phyloP scores from a whole-genome alignment of 2,888 invertebrate species.

The Agrypnus murinus region DNA sequence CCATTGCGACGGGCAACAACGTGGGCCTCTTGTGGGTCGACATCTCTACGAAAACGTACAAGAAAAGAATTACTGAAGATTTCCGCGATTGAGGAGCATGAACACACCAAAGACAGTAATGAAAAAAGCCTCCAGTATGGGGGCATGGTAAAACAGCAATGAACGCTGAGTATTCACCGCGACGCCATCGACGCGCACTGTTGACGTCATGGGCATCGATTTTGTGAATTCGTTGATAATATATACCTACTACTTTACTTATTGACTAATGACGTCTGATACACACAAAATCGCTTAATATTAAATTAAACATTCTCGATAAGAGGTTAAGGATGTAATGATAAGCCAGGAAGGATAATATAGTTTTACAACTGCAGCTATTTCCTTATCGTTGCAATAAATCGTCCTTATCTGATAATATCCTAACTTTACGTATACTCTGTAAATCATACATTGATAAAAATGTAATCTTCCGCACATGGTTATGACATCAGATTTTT shows the following conservation, averaged over 20 bases:
- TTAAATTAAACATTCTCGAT: too few relatives aligned
- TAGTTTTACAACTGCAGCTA: too few relatives aligned
- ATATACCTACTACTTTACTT: slow-evolving; percentile 30
- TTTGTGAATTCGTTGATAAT: slow-evolving; percentile 53
- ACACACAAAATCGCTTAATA: slow-evolving; percentile 28
- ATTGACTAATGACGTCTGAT: slow-evolving; percentile 40
- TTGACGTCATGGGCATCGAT: slow-evolving; percentile 62
- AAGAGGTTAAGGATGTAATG: too few relatives aligned
- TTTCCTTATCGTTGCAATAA: too few relatives aligned
- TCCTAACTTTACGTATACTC: too few relatives aligned
- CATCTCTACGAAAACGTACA: slow-evolving; percentile 89
- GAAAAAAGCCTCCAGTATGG: slow-evolving; percentile 65
- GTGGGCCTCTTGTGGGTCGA: slow-evolving; percentile 85
- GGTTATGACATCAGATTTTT: too few relatives aligned
- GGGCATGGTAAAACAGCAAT: slow-evolving; percentile 67
- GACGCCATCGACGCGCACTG: slow-evolving; percentile 55
- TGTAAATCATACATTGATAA: too few relatives aligned
- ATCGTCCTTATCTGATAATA: too few relatives aligned
- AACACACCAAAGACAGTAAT: slow-evolving; percentile 59
- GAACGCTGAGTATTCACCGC: slow-evolving; percentile 48
- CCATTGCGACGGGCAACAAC: slow-evolving; percentile 91
- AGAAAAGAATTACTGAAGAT: slow-evolving; percentile 97
- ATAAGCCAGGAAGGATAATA: too few relatives aligned
- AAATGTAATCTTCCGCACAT: too few relatives aligned
- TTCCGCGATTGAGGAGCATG: slow-evolving; percentile 70